These are phyloP conservation scores for Proterorhinus semilunaris DNA, from an alignment of 2,113 vertebrate genomes.

Conservation along the genomic window DNA sequence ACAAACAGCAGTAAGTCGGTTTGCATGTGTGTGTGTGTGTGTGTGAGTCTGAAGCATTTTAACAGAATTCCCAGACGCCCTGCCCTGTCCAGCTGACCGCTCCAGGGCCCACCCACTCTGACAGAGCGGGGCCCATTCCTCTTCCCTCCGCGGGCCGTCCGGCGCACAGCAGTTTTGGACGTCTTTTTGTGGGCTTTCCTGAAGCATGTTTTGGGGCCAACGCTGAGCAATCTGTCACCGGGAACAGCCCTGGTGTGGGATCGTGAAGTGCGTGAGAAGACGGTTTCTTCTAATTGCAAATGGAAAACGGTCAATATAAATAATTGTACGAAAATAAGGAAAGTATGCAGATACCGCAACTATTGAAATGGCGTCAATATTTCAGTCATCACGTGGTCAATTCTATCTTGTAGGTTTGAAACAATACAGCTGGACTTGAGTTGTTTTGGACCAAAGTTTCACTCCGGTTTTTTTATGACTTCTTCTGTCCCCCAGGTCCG, in stretches of 20 bases:
- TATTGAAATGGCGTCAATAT: too few species aligned
- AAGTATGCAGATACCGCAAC: too few species aligned
- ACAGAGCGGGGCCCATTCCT: conserved; percentile 65
- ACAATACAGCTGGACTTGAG: too few species aligned
- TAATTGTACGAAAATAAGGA: too few species aligned
- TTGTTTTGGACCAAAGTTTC: too few species aligned
- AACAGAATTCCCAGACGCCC: conserved; percentile 67
- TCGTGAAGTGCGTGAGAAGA: conserved; percentile 12
- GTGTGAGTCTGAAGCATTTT: conserved; percentile 50
- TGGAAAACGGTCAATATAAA: too few species aligned
- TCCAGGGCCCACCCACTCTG: conserved; percentile 74
- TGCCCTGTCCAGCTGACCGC: conserved; percentile 63
- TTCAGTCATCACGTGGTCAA: too few species aligned
- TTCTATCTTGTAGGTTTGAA: too few species aligned
- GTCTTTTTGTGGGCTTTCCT: conserved; percentile 31
- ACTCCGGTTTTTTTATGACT: too few species aligned
- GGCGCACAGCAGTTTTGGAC: conserved; percentile 32
- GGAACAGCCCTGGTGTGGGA: conserved; percentile 44
- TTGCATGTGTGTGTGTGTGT: conserved; percentile 30
- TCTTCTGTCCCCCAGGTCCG: too few species aligned
- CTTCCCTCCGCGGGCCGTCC: conserved; percentile 51
- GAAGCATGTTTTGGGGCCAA: conserved; percentile 15
- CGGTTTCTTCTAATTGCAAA: too few species aligned
- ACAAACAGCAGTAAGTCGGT: conserved; percentile 8
- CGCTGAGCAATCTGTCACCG: conserved; percentile 33